Evolutionary conservation across 2,888 invertebrate genomes (phyloP), one percentile per base, ranked within the genome.

Genomic region (Congeria kusceri): DNA sequence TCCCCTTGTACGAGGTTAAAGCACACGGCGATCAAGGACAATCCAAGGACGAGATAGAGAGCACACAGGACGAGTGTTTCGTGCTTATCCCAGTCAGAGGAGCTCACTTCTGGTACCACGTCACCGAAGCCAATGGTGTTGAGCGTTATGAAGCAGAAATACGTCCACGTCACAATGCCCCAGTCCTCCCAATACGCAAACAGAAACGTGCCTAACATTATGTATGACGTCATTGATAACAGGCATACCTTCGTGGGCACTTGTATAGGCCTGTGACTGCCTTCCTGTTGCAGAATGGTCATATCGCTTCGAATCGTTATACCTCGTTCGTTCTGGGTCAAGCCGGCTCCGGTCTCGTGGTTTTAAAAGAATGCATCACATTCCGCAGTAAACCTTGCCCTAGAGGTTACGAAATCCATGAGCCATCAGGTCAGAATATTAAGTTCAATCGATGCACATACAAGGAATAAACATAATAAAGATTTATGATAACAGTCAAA

Each of bases 381-480:
- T 68, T 0, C 92, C 92, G 77, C 93, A 93, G 75, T 91, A 93
- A 23, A 93, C 87, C 77, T 91, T 91, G 18, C 89, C 88, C 89
- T 96, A 96, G 75, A 96, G 95, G 90, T 96, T 84, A 46, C 92
- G 87, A 86, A 93, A 93, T 46, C 92, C 91, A 18, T 90, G 89
- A n/a, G 93, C 92, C 92, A 93, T 92, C 82, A 92, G 88, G 77
- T 91, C 91, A 39, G 88, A 89, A n/a, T n/a, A n/a, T n/a, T n/a
- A n/a, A n/a, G n/a, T n/a, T n/a, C n/a, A n/a, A n/a, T n/a, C n/a
- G n/a, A n/a, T n/a, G n/a, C n/a, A n/a, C n/a, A n/a, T n/a, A n/a
- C n/a, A n/a, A n/a, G n/a, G n/a, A n/a, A n/a, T n/a, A n/a, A n/a
- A n/a, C n/a, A n/a, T n/a, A n/a, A n/a, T n/a, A n/a, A n/a, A n/a